Evolutionary conservation across 2,113 vertebrate species (phyloP).

Genomic region (Asarcornis scutulata): DNA sequence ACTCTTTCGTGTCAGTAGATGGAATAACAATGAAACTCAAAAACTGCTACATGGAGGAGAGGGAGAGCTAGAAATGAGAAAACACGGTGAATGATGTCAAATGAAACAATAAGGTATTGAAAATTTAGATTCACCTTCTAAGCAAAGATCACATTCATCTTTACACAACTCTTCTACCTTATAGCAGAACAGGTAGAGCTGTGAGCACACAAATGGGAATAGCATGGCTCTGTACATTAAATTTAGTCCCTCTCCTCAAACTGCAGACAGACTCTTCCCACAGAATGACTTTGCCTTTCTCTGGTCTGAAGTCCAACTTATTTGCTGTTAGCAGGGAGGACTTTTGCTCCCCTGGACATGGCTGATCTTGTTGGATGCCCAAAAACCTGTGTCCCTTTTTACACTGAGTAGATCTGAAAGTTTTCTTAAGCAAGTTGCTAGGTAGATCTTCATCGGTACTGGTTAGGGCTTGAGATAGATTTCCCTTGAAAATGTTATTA

Average conservation of each 20-base stretch:
- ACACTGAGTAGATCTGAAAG: neutral
- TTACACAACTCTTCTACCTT: neutral
- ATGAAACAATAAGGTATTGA: neutral
- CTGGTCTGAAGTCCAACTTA: neutral
- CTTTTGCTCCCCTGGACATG: neutral
- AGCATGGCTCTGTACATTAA: neutral
- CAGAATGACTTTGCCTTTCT: neutral
- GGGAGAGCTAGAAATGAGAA: neutral
- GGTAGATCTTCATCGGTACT: neutral
- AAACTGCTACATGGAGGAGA: constrained; percentile 15
- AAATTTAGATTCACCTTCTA: neutral
- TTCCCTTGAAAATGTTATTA: neutral
- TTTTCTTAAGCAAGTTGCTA: neutral
- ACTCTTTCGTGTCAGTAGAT: neutral
- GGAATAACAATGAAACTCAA: constrained; percentile 13
- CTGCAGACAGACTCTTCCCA: neutral
- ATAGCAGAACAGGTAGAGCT: neutral
- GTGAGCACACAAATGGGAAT: neutral
- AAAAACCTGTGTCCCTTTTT: neutral
- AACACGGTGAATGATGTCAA: neutral
- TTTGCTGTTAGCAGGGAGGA: neutral
- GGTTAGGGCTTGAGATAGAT: neutral
- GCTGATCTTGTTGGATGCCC: neutral
- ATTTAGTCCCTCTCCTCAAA: neutral
- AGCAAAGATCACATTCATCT: neutral